phyloP scores from a whole-genome alignment of 2,888 invertebrate genomes.

The Microplitis deprimator region DNA sequence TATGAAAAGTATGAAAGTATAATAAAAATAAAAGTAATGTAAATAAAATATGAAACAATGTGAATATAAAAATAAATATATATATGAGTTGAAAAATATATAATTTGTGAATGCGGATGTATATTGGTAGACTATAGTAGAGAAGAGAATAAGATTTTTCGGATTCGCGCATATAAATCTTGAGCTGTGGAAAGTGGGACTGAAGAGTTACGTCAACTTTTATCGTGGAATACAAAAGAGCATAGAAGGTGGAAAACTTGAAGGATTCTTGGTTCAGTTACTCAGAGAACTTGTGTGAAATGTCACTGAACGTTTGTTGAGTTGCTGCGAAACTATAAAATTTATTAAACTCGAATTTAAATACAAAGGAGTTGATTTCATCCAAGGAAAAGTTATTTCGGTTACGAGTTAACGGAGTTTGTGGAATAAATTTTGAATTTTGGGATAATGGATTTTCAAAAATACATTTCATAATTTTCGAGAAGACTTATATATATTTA shows the following conservation, averaged over 20 bases:
- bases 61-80: not conserved
- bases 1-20: slow-evolving; percentile 8
- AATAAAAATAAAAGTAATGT: slow-evolving; percentile 20
- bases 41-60: slow-evolving; percentile 12
- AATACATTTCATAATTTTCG: no score
- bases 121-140: not conserved
- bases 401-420: no score
- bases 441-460: no score
- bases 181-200: slow-evolving; percentile 16
- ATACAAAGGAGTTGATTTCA: not conserved
- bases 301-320: slow-evolving; percentile 23
- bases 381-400: not conserved
- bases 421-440: no score
- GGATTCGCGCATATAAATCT: slow-evolving; percentile 27
- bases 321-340: slow-evolving; percentile 12
- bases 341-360: slow-evolving; percentile 4
- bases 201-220: slow-evolving; percentile 27
- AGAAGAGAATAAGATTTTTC: slow-evolving; percentile 7
- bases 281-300: slow-evolving; percentile 24
- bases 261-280: slow-evolving; percentile 11
- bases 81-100: not conserved
- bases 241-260: not conserved
- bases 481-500: no score
- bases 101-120: slow-evolving; percentile 11
- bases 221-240: slow-evolving; percentile 18